Evolutionary conservation across 2,797 vertebrate species (phyloP).

Genomic region (Odontamblyopus lacepedii): DNA sequence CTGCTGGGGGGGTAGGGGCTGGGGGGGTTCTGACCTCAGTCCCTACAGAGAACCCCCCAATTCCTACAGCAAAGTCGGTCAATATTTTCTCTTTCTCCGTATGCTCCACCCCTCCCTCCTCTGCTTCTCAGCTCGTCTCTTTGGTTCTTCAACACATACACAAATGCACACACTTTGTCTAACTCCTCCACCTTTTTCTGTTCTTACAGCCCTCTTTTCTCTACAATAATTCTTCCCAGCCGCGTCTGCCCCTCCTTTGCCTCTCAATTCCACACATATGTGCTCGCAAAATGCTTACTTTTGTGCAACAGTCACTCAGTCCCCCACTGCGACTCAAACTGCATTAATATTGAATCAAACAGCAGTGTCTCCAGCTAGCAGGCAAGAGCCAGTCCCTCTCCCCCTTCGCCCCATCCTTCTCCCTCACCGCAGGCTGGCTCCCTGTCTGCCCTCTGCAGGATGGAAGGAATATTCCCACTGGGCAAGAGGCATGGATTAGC

Average conservation of each 20-base stretch:
- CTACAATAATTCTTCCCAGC: conserved; percentile 40
- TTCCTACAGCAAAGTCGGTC: conserved; percentile 79
- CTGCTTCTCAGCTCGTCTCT: conserved; percentile 46
- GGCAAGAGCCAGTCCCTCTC: conserved; percentile 66
- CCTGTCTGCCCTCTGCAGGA: conserved; percentile 81
- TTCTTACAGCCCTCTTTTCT: conserved; percentile 38
- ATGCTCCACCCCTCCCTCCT: conserved; percentile 53
- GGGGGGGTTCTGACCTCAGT: conserved; percentile 74
- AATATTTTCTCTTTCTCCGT: conserved; percentile 76
- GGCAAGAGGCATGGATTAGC: conserved; percentile 79
- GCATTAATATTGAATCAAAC: conserved; percentile 88
- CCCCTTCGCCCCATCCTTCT: conserved; percentile 46
- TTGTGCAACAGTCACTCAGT: conserved; percentile 79
- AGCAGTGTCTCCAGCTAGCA: conserved; percentile 78
- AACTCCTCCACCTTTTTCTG: conserved; percentile 47
- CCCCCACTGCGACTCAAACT: conserved; percentile 81
- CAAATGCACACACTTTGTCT: conserved; percentile 47
- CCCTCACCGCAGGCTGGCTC: conserved; percentile 75
- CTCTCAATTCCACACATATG: conserved; percentile 47
- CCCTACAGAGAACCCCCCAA: conserved; percentile 76
- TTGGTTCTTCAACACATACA: conserved; percentile 39
- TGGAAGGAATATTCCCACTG: conserved; percentile 82
- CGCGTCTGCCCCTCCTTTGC: conserved; percentile 36
- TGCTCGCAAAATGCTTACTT: conserved; percentile 72
- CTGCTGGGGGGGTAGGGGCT: conserved; percentile 68